These are phyloP conservation scores for Nasonia longicornis DNA, from an alignment of 1,140 invertebrate genomes.

Conservation along the genomic window DNA sequence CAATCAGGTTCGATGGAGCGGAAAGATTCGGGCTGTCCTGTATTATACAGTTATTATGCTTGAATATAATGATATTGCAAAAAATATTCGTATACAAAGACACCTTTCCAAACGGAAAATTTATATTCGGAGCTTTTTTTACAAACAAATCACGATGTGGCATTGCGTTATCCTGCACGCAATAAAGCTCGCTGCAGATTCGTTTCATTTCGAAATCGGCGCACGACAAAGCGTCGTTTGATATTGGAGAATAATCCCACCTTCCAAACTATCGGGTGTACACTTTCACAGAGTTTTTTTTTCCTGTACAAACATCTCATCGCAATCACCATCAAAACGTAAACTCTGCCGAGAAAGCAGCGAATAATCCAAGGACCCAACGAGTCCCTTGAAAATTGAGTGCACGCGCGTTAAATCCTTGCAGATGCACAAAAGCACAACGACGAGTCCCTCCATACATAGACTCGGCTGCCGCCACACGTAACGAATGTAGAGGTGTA, in stretches of 20 bases:
- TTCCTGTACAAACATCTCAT: not conserved
- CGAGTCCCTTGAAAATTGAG: not conserved
- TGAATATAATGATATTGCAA: too few species aligned
- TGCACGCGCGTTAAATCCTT: not conserved
- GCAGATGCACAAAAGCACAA: conserved; percentile 45
- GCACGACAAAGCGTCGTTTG: not conserved
- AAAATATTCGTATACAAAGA: too few species aligned
- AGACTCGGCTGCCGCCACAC: not conserved
- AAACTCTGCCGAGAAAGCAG: not conserved
- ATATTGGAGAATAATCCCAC: not conserved
- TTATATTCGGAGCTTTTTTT: too few species aligned
- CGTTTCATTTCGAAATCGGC: not conserved
- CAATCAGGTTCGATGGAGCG: too few species aligned
- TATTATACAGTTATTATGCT: too few species aligned
- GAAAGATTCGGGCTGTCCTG: too few species aligned
- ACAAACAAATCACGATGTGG: too few species aligned
- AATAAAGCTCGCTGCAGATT: too few species aligned
- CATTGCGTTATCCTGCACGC: too few species aligned
- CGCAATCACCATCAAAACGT: not conserved
- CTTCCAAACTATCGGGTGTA: not conserved
- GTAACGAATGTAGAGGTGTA: not conserved
- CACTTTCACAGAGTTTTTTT: conserved; percentile 3
- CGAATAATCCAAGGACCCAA: not conserved
- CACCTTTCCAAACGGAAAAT: too few species aligned
- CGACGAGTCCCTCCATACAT: conserved; percentile 36